Conservation (phyloP, 2,797 vertebrate species). For the Cuculus canorus region DNA sequence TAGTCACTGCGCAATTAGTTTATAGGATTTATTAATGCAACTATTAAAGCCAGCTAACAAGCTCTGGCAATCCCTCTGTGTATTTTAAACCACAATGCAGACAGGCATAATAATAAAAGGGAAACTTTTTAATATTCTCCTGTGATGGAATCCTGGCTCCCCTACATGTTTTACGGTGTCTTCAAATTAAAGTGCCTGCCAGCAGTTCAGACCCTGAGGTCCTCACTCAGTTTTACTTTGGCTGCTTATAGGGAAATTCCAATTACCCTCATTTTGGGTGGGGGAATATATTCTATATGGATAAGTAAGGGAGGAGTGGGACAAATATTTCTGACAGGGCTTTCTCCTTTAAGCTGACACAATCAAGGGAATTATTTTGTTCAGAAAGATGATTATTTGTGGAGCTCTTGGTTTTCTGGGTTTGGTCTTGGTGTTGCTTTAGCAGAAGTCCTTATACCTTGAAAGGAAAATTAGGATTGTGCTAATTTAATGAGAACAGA, state of each 20-base stretch:
- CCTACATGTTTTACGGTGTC: neutral
- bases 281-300: neutral
- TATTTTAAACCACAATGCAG: conserved; percentile 39
- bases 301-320: neutral
- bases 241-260: neutral
- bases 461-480: conserved; percentile 49
- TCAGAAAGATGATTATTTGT: neutral
- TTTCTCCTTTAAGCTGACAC: neutral
- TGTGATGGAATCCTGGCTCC: conserved; percentile 3
- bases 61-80: conserved; percentile 56
- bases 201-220: neutral
- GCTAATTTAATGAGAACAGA: conserved; percentile 65
- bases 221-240: neutral
- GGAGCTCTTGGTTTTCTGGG: neutral
- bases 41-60: conserved; percentile 71
- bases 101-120: conserved; percentile 21
- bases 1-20: conserved; percentile 62
- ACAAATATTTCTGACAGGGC: neutral
- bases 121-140: conserved; percentile 6
- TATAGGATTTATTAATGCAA: conserved; percentile 72
- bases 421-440: conserved; percentile 46
- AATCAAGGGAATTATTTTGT: neutral
- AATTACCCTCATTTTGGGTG: neutral
- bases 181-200: conserved; percentile 26
- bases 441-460: conserved; percentile 42